Base-by-base conservation (phyloP, 2,888 invertebrate genomes). In the Apamea epomidion region DNA sequence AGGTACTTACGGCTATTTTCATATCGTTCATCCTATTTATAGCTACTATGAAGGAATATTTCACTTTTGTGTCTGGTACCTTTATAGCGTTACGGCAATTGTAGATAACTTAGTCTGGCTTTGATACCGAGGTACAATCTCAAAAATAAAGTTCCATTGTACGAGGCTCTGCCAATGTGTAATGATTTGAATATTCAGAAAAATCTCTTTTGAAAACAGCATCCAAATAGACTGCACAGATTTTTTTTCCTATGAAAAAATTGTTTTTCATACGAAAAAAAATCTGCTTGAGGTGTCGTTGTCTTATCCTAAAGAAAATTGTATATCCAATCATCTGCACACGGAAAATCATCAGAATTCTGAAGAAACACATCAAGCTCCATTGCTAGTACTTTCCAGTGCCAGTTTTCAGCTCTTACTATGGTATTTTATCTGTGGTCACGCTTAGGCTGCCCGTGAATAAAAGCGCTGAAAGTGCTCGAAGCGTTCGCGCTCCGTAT, bases 401-500 rank as follows among this genome's bases (percentile, higher is more conserved):
- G 51, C 37, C 69, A 78, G 79, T 45, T 78, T 78, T 60, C 70
- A 84, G 80, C n/a, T 64, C 62, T 42, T 70, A 64, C 32, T 74
- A 58, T 65, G 48, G 70, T 74, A 79, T 79, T 83, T 87, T 80
- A 83, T 80, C 74, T 79, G 75, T 83, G 84, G 75, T 83, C 74
- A 74, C 76, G 80, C 58, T 76, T 79, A 51, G 70, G 45, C 68
- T 69, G 68, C 42, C 74, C 70, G 70, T 67, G 73, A 87, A 87
- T 87, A 87, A 74, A 83, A 83, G 68, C 69, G 62, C 79, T 84
- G 83, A 75, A 82, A 85, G 68, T 76, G 76, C 76, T 84, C 64
- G 74, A 80, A 84, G 67, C 64, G 58, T 76, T 80, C 70, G 73
- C 70, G 70, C 58, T 79, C 60, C 71, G 76, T 84, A 87, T 85